phyloP scores from a whole-genome alignment of 1,140 invertebrate genomes.

The Drosophila lacteicornis region DNA sequence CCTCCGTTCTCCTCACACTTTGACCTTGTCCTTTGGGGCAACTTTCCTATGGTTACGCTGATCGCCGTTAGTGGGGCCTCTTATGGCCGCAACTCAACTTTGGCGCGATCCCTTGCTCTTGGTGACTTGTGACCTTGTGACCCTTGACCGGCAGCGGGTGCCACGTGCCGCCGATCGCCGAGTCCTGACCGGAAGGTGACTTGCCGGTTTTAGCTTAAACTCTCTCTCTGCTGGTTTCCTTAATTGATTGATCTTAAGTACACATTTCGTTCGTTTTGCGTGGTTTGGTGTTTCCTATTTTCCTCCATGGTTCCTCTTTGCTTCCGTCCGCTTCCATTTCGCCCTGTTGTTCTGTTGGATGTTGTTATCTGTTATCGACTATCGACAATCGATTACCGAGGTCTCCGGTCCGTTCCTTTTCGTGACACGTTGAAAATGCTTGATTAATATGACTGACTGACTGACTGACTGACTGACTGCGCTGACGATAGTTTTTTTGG shows the following conservation, averaged over 20 bases:
- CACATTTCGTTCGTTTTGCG: slow-evolving; percentile 23
- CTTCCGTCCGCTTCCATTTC: slow-evolving; percentile 29
- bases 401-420: slow-evolving; percentile 15
- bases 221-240: background rate
- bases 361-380: slow-evolving; percentile 15
- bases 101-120: slow-evolving; percentile 36
- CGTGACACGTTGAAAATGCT: slow-evolving; percentile 46
- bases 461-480: slow-evolving; percentile 36
- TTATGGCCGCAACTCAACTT: background rate
- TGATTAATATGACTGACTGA: slow-evolving; percentile 51
- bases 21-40: slow-evolving; percentile 48
- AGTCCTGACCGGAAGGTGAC: slow-evolving; percentile 32
- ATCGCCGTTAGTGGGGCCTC: slow-evolving; percentile 7
- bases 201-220: background rate
- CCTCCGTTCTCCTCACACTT: slow-evolving; percentile 44
- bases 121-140: slow-evolving; percentile 45
- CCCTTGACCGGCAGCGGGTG: slow-evolving; percentile 31
- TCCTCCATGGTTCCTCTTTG: slow-evolving; percentile 24
- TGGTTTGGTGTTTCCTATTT: slow-evolving; percentile 24
- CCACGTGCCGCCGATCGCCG: slow-evolving; percentile 20
- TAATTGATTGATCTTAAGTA: slow-evolving; percentile 21
- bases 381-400: slow-evolving; percentile 24
- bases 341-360: slow-evolving; percentile 36
- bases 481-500: slow-evolving; percentile 81
- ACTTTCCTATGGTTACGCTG: slow-evolving; percentile 43